These are phyloP conservation scores for Saimiri boliviensis DNA, from an alignment of 2,113 vertebrate genomes.

Conservation along the genomic window DNA sequence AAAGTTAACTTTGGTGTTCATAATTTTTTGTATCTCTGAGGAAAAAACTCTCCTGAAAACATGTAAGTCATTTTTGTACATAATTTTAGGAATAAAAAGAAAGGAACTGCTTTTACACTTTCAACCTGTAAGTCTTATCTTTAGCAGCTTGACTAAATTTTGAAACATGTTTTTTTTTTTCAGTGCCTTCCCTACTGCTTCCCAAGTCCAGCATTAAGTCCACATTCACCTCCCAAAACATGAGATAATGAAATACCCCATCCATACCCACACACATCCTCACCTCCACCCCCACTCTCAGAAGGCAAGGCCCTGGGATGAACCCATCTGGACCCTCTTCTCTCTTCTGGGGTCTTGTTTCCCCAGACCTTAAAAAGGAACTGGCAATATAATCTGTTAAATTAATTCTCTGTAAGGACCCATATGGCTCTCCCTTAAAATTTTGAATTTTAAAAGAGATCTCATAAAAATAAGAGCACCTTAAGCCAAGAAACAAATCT, in stretches of 20 bases:
- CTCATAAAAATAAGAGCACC: slow-evolving; percentile 46
- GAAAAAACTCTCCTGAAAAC: background rate
- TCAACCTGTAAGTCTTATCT: background rate
- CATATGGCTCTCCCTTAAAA: slow-evolving; percentile 29
- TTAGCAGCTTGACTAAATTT: background rate
- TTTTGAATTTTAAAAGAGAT: slow-evolving; percentile 43
- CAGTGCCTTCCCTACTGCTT: background rate
- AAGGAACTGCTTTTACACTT: background rate
- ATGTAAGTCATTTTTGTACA: background rate
- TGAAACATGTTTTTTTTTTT: background rate
- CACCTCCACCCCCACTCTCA: background rate
- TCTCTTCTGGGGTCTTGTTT: background rate
- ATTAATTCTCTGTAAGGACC: background rate
- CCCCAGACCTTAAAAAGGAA: background rate
- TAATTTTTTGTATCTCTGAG: background rate
- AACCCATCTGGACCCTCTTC: background rate
- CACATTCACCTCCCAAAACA: background rate
- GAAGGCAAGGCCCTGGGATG: background rate
- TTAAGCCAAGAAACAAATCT: slow-evolving; percentile 53
- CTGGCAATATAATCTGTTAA: background rate
- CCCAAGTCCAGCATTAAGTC: background rate
- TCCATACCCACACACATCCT: background rate
- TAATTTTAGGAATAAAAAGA: background rate
- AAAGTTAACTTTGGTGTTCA: background rate
- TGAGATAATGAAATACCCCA: no score